phyloP scores from a whole-genome alignment of 2,113 vertebrate species.

The Oncorhynchus nerka region DNA sequence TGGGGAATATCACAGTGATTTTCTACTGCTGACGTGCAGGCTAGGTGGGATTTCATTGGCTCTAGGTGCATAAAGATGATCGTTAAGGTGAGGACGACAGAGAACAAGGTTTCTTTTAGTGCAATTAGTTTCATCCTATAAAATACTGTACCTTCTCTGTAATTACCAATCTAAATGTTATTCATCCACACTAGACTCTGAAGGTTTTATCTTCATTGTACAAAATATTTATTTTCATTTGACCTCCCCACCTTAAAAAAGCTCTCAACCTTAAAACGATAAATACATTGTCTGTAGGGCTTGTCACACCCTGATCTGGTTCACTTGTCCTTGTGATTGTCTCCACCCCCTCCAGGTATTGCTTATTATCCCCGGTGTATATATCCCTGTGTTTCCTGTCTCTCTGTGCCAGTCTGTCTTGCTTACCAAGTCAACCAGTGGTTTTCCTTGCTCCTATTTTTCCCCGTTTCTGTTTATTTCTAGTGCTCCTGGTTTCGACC shows the following conservation, averaged over 20 bases:
- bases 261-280: not conserved
- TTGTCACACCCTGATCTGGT: too few relatives aligned
- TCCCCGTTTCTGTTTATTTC: too few relatives aligned
- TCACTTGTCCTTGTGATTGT: too few relatives aligned
- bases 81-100: slow-evolving; percentile 28
- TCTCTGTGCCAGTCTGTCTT: too few relatives aligned
- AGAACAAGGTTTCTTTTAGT: slow-evolving; percentile 2
- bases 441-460: too few relatives aligned
- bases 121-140: not conserved
- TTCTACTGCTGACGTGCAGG: slow-evolving; percentile 27
- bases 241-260: not conserved
- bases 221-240: not conserved
- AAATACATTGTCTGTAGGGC: too few relatives aligned
- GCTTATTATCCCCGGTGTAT: too few relatives aligned
- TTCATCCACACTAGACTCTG: not conserved
- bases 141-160: slow-evolving; percentile 2
- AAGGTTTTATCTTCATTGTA: slow-evolving; percentile 14
- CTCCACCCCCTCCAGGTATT: too few relatives aligned
- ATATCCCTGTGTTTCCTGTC: too few relatives aligned
- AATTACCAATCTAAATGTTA: slow-evolving; percentile 27
- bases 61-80: slow-evolving; percentile 13
- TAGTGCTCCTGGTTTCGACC: too few relatives aligned
- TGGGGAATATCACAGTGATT: slow-evolving; percentile 36
- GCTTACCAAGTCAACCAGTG: too few relatives aligned
- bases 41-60: not conserved